Evolutionary conservation across 2,113 vertebrate genomes (phyloP).

Genomic region (Crocuta crocuta): DNA sequence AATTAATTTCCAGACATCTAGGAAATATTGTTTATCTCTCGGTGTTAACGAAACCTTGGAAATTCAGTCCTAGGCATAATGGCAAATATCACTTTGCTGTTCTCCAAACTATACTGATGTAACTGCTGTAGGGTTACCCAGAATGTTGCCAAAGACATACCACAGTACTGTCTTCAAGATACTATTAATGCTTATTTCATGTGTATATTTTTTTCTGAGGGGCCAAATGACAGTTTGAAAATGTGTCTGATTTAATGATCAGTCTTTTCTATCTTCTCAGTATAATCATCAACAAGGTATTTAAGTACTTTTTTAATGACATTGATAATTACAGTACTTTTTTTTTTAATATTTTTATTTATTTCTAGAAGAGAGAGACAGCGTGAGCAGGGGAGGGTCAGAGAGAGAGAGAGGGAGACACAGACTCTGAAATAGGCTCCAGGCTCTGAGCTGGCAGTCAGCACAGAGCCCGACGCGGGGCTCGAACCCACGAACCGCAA

Average conservation of each 20-base stretch:
- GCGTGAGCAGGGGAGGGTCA: too few species aligned
- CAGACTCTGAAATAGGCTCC: too few species aligned
- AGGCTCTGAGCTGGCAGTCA: too few species aligned
- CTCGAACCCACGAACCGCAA: too few species aligned
- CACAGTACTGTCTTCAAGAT: not conserved
- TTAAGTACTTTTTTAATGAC: not conserved
- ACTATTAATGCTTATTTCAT: not conserved
- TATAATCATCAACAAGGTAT: not conserved
- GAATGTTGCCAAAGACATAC: not conserved
- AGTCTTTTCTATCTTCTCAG: not conserved
- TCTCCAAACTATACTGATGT: not conserved
- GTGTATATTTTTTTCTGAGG: not conserved
- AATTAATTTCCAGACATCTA: not conserved
- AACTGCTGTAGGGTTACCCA: not conserved
- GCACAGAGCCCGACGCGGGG: too few species aligned
- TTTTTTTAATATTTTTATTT: too few species aligned
- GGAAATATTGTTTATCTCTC: conserved; percentile 4
- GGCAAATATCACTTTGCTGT: not conserved
- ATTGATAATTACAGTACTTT: not conserved
- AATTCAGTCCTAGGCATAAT: not conserved
- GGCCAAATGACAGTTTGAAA: not conserved
- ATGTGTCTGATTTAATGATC: not conserved
- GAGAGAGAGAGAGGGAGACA: too few species aligned
- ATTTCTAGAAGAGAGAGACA: too few species aligned
- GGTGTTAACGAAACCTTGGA: conserved; percentile 41